Conservation (phyloP, 2,113 vertebrate genomes). For the Leptosomus discolor region DNA sequence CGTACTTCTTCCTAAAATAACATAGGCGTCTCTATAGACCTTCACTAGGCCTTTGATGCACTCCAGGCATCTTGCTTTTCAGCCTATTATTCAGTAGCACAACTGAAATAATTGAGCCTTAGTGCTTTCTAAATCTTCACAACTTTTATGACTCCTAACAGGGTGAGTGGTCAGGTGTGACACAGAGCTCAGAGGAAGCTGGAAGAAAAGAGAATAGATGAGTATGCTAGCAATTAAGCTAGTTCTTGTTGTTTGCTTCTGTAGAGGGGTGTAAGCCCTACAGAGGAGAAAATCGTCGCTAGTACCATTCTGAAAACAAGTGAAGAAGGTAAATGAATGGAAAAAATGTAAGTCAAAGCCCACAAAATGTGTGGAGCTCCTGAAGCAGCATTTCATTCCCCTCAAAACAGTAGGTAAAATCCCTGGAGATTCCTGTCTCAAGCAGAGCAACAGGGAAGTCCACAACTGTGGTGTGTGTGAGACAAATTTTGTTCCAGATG, state of each 20-base stretch:
- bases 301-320: background rate
- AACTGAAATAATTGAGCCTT: slow-evolving; percentile 20
- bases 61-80: slow-evolving; percentile 33
- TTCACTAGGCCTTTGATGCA: slow-evolving; percentile 47
- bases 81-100: slow-evolving; percentile 2
- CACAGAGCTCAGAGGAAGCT: background rate
- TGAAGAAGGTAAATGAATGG: background rate
- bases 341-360: background rate
- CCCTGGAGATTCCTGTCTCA: background rate
- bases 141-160: background rate
- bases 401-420: background rate
- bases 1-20: slow-evolving; percentile 45
- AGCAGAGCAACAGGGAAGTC: background rate
- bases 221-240: background rate
- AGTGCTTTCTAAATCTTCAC: background rate
- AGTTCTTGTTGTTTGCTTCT: background rate
- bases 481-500: background rate
- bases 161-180: slow-evolving; percentile 11
- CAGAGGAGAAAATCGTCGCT: background rate
- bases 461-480: background rate
- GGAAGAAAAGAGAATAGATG: background rate
- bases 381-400: background rate
- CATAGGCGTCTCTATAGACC: background rate
- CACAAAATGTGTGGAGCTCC: background rate
- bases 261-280: background rate